A percentile compares a stretch with the other conserved stretches of the same genome.
Evolutionary conservation across 2,797 vertebrate species (phyloP).

Genomic region (Holocentrus rufus): DNA sequence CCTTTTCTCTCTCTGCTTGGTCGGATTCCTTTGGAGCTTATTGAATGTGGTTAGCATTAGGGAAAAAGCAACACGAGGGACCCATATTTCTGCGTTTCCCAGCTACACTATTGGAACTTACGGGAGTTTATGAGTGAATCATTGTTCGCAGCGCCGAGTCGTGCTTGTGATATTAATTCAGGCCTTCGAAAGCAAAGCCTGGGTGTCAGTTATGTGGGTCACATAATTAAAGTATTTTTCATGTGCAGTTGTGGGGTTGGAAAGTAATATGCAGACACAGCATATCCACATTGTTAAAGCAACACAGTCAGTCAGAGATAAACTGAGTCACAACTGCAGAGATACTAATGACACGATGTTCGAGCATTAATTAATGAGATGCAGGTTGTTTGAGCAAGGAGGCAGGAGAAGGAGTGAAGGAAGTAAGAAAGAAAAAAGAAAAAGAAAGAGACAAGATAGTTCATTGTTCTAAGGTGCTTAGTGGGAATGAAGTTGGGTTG

Average conservation of each 20-base stretch:
- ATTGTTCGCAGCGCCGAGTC: not conserved
- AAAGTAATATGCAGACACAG: not conserved
- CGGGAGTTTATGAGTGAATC: not conserved
- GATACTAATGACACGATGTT: not conserved
- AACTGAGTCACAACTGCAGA: not conserved
- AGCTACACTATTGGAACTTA: not conserved
- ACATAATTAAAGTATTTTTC: too few species aligned
- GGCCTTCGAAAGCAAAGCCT: too few species aligned
- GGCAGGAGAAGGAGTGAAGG: not conserved
- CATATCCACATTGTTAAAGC: not conserved
- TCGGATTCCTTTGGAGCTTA: conserved; percentile 41
- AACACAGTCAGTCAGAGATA: not conserved
- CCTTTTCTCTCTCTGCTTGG: conserved; percentile 35
- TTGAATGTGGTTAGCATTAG: conserved; percentile 42
- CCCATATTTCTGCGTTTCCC: conserved; percentile 15
- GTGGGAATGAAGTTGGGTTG: too few species aligned
- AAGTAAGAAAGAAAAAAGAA: too few species aligned
- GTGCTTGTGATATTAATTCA: too few species aligned
- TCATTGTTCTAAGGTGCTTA: too few species aligned
- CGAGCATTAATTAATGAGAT: not conserved
- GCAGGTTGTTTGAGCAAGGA: not conserved
- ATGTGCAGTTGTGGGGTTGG: too few species aligned
- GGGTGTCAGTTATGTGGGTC: too few species aligned
- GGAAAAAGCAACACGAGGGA: conserved; percentile 8
- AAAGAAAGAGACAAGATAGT: not conserved